Base-by-base conservation (phyloP, 2,888 invertebrate genomes). In the Pristionchus arcanus region DNA sequence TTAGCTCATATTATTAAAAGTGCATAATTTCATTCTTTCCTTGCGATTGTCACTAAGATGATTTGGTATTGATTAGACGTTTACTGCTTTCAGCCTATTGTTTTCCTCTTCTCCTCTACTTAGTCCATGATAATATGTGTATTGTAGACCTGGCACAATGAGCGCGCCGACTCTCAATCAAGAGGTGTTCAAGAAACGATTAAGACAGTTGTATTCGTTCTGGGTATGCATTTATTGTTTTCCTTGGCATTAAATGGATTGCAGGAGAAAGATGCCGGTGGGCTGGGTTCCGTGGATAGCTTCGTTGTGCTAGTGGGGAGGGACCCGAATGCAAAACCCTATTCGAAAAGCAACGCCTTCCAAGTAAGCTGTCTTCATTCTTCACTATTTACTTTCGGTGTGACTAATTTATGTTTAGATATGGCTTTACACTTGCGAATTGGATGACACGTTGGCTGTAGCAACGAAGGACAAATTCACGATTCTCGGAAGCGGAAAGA, bases 381-480 rank as follows among this genome's bases (percentile, higher is more conserved):
- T 59, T 25, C 59, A 59, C 21, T 59, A 59, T 21, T 21, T 59
- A 21, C 59, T 31, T 28, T 16, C 25, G 28, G 2, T 31, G 25
- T 31, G 28, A 34, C 42, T 5, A 11, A 85, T 31, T 59, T 59
- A 4, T 49, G 21, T 96, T 89, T 95, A 98, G 97, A 97, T 97
- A 90, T 99, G 99, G 99, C 96, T 99, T 89, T 97, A 99, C 95
- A 98, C 98, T 87, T 98, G 99, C 95, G 99, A 99, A 95, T 96
- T 99, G 88, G 97, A 98, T 0, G 99, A 99, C 95, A 98, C 98
- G 0, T 97, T 99, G 90, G 97, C 98, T 96, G 97, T 99, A 15
- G 96, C 99, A 91, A 97, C 98, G 71, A 97, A 97, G 83, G 66
- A 83, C 13, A 81, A 63, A 49, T 31, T 89, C 4, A 37, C 34